Percentiles rank a stretch among this genome's conserved stretches.
Conservation (phyloP, 2,113 vertebrate genomes). For the Cebidichthys violaceus region DNA sequence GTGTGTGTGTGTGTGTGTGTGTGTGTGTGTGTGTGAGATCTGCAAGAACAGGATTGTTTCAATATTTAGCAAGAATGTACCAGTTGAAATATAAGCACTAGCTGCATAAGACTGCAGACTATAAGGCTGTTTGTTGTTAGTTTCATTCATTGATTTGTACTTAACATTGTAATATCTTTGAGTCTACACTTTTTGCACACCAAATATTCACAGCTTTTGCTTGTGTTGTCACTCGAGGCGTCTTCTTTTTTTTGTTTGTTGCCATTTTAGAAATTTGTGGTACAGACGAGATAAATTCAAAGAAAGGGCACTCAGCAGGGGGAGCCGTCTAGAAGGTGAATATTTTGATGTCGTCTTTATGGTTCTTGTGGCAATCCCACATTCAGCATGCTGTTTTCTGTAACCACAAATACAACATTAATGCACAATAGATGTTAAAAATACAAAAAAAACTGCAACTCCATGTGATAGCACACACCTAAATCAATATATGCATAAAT, state of each 20-base stretch:
- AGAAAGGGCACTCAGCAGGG: slow-evolving; percentile 52
- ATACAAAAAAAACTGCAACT: neutral
- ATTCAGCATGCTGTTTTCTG: slow-evolving; percentile 12
- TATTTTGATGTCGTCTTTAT: slow-evolving; percentile 42
- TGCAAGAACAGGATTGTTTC: slow-evolving; percentile 10
- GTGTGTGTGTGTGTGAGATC: neutral
- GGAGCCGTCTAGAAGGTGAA: slow-evolving; percentile 33
- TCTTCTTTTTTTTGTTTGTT: neutral
- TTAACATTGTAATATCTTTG: neutral
- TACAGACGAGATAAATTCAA: slow-evolving; percentile 45
- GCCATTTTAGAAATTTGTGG: slow-evolving; percentile 15
- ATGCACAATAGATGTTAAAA: slow-evolving; percentile 12
- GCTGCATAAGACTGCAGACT: neutral
- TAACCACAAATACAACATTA: slow-evolving; percentile 33
- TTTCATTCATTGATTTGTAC: slow-evolving; percentile 14
- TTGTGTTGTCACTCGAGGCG: neutral
- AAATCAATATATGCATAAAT: neutral
- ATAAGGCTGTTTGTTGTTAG: neutral
- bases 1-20: neutral
- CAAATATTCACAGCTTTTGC: neutral
- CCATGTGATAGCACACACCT: neutral
- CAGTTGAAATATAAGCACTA: slow-evolving; percentile 1
- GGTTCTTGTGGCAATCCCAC: slow-evolving; percentile 21
- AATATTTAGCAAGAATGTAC: slow-evolving; percentile 45
- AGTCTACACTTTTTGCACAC: neutral